These are phyloP conservation scores for Lapara coniferarum DNA, from an alignment of 2,888 invertebrate species.

Conservation along the genomic window DNA sequence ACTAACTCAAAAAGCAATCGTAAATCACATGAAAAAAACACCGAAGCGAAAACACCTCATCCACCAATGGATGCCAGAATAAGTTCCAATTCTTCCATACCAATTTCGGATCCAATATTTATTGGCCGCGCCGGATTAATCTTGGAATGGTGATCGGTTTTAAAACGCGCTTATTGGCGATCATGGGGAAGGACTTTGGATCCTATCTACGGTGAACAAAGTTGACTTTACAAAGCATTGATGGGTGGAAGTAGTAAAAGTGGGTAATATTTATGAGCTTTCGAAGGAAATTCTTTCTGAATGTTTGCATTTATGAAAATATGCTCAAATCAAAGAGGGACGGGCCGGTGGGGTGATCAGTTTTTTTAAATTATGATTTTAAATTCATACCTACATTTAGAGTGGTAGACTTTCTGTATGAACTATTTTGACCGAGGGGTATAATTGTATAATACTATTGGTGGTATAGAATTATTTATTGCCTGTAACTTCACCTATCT, in stretches of 20 bases:
- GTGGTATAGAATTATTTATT: too few relatives aligned
- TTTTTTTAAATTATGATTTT: conserved; percentile 10
- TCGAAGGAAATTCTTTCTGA: conserved; percentile 81
- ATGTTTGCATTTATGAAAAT: conserved; percentile 84
- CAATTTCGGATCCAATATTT: conserved; percentile 79
- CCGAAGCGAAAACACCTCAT: conserved; percentile 69
- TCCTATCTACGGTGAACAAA: conserved; percentile 44
- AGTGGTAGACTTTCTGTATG: too few relatives aligned
- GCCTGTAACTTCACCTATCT: too few relatives aligned
- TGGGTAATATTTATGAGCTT: conserved; percentile 83
- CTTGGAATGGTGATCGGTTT: conserved; percentile 75
- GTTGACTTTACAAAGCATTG: conserved; percentile 40
- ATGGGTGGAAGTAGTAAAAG: conserved; percentile 70
- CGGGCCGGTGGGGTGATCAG: conserved; percentile 46
- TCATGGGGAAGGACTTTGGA: conserved; percentile 39
- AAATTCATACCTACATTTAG: too few relatives aligned
- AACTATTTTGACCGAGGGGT: too few relatives aligned
- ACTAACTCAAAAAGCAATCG: conserved; percentile 12
- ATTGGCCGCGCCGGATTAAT: conserved; percentile 79
- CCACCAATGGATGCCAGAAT: conserved; percentile 75
- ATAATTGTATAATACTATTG: too few relatives aligned
- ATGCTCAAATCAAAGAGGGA: conserved; percentile 76
- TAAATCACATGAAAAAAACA: conserved; percentile 25
- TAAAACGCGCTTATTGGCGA: conserved; percentile 76
- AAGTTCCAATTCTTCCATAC: conserved; percentile 80